Conservation (phyloP, 2,888 invertebrate species). For the Acrocyrtus sp. region DNA sequence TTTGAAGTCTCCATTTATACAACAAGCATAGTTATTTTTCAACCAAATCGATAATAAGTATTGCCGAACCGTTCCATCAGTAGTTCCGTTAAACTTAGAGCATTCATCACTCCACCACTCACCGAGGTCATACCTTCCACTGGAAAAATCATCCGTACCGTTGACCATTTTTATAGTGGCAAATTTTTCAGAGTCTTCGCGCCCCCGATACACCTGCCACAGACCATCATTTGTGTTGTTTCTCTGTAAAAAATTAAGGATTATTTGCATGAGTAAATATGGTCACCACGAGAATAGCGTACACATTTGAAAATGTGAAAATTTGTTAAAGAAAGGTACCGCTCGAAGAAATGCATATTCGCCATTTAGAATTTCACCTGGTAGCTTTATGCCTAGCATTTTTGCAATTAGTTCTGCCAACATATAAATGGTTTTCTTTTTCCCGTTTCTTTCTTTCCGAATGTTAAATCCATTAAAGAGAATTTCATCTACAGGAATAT, state of each 20-base stretch:
- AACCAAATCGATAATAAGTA: too few species aligned
- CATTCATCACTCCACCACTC: slow-evolving; percentile 52
- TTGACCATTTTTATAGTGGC: slow-evolving; percentile 39
- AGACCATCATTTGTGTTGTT: slow-evolving; percentile 50
- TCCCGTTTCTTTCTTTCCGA: too few species aligned
- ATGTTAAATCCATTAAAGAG: slow-evolving; percentile 38
- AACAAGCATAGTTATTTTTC: too few species aligned
- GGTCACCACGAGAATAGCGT: too few species aligned
- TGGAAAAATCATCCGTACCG: too few species aligned
- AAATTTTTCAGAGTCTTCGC: slow-evolving; percentile 36
- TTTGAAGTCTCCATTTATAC: too few species aligned
- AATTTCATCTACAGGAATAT: slow-evolving; percentile 27
- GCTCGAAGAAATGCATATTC: slow-evolving; percentile 47
- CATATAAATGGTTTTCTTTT: slow-evolving; percentile 15
- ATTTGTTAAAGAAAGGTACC: too few species aligned
- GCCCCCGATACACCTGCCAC: slow-evolving; percentile 50
- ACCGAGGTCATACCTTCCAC: slow-evolving; percentile 32
- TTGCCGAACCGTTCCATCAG: slow-evolving; percentile 33
- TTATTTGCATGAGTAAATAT: too few species aligned
- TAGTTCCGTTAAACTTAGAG: slow-evolving; percentile 26
- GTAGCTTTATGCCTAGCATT: slow-evolving; percentile 28
- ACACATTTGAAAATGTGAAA: too few species aligned
- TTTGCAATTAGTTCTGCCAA: slow-evolving; percentile 8
- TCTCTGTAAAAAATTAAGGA: slow-evolving; percentile 52
- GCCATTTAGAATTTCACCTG: slow-evolving; percentile 47